phyloP scores from a whole-genome alignment of 1,140 invertebrate genomes.

The Portunus trituberculatus region DNA sequence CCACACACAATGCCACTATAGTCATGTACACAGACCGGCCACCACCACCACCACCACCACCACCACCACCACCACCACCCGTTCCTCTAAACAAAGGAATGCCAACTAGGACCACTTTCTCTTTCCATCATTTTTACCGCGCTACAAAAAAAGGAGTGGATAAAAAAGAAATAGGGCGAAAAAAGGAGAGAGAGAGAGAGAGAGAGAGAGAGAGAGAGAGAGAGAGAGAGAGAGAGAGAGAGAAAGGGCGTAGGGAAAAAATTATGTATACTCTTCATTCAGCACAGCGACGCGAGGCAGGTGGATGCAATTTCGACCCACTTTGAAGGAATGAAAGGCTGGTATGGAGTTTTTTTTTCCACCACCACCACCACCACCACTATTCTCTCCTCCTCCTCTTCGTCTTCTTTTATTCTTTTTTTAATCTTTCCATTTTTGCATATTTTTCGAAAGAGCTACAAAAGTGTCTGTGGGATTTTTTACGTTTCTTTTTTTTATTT shows the following conservation, averaged over 20 bases:
- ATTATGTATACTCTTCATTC: not conserved
- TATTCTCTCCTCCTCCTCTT: no score
- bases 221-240: not conserved
- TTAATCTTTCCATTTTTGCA: no score
- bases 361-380: no score
- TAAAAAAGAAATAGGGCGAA: not conserved
- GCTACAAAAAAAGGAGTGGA: not conserved
- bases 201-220: not conserved
- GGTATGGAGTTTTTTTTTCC: not conserved
- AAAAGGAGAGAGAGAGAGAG: not conserved
- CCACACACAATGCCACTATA: no score
- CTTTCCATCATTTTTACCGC: not conserved
- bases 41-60: no score
- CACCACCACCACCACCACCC: no score
- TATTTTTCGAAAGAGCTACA: not conserved
- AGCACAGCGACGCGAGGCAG: not conserved
- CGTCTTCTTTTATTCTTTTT: no score
- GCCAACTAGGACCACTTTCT: not conserved
- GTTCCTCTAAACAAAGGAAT: no score
- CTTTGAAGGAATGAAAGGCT: constrained; percentile 1
- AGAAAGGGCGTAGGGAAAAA: not conserved
- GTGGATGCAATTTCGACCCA: not conserved
- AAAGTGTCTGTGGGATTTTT: not conserved
- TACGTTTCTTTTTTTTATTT: no score
- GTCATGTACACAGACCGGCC: no score